These are phyloP conservation scores for Amphipoea oculea DNA, from an alignment of 2,888 invertebrate species.

Conservation along the genomic window DNA sequence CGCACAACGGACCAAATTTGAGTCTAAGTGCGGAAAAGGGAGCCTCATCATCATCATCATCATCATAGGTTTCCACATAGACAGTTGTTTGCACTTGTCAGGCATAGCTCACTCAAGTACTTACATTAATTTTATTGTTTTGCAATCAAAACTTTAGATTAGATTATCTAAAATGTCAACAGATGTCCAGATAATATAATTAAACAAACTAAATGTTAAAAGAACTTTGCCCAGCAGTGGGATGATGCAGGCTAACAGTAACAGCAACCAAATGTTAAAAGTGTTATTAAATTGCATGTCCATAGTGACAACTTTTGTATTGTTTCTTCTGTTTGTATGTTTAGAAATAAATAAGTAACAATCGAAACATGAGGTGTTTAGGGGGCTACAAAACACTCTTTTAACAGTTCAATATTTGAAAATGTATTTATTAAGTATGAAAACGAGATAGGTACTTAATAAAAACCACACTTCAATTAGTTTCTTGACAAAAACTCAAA, in stretches of 20 bases:
- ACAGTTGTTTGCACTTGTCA: neutral
- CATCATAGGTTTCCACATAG: neutral
- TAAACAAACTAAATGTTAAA: neutral
- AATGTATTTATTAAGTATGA: too few species aligned
- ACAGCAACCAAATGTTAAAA: neutral
- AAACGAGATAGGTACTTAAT: neutral
- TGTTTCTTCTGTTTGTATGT: neutral
- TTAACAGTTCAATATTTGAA: too few species aligned
- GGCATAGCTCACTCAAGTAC: neutral
- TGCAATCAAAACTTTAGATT: neutral
- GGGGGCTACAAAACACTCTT: neutral
- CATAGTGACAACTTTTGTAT: too few species aligned
- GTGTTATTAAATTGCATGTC: neutral
- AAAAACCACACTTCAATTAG: neutral
- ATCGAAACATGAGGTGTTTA: too few species aligned
- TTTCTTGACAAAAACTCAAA: neutral
- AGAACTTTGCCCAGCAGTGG: neutral
- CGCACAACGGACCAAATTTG: too few species aligned
- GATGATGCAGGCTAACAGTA: neutral
- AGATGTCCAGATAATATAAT: neutral
- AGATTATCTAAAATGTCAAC: neutral
- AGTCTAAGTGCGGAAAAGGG: too few species aligned
- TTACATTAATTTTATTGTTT: constrained; percentile 1
- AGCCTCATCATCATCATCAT: too few species aligned
- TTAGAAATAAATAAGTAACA: neutral